Conservation (phyloP, 2,888 invertebrate genomes). For the Drosophila formosana region DNA sequence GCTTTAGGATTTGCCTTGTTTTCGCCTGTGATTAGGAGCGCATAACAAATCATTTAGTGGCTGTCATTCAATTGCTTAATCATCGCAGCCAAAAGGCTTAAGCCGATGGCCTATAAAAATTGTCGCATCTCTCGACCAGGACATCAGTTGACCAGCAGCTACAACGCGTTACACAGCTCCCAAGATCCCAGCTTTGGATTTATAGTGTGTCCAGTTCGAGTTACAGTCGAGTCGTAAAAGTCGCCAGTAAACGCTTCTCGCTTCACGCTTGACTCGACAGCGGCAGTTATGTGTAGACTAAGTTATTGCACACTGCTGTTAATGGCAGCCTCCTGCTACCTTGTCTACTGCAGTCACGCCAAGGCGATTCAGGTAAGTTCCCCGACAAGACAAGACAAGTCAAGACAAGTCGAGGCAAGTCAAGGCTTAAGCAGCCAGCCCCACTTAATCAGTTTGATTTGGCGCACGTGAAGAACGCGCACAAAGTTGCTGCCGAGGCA, state of each 20-base stretch:
- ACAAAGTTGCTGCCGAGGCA: neutral
- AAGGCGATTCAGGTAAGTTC: slow-evolving; percentile 76
- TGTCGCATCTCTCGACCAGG: slow-evolving; percentile 28
- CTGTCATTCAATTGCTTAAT: slow-evolving; percentile 75
- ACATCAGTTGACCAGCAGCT: slow-evolving; percentile 64
- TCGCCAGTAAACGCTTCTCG: slow-evolving; percentile 6
- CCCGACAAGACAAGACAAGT: neutral
- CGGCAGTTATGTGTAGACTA: slow-evolving; percentile 69
- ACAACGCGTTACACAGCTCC: slow-evolving; percentile 42
- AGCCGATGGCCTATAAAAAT: slow-evolving; percentile 71
- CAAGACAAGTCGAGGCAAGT: neutral
- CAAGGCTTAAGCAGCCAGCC: slow-evolving; percentile 31
- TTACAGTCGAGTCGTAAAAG: slow-evolving; percentile 32
- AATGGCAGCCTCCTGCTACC: slow-evolving; percentile 75
- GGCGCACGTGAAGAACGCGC: slow-evolving; percentile 7
- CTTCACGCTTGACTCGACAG: slow-evolving; percentile 17
- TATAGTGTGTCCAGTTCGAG: slow-evolving; percentile 25
- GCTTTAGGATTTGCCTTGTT: slow-evolving; percentile 62
- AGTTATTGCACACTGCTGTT: slow-evolving; percentile 77
- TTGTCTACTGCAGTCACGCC: slow-evolving; percentile 69
- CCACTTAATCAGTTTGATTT: slow-evolving; percentile 73
- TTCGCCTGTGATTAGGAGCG: slow-evolving; percentile 41
- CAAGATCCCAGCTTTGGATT: slow-evolving; percentile 10
- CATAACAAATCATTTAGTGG: slow-evolving; percentile 80
- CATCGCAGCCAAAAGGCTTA: slow-evolving; percentile 38